Conservation (phyloP, 1,140 invertebrate species). For the Drosophila sulfurigaster region DNA sequence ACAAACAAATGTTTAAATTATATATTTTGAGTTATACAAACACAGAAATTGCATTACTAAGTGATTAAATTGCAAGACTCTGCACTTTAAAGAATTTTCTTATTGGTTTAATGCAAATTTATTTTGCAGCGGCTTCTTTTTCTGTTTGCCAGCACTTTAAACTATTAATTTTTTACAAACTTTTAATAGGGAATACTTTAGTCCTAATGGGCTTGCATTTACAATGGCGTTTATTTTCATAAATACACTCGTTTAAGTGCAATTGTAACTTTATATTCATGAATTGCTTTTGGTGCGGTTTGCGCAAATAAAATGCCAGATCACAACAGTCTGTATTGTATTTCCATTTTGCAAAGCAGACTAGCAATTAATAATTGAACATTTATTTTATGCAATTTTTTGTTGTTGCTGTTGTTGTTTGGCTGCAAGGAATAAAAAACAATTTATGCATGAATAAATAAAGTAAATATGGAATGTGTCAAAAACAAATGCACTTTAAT, state of each 20-base stretch:
- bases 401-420: neutral
- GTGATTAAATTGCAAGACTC: neutral
- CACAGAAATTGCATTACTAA: no score
- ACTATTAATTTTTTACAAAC: neutral
- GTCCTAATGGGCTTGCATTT: neutral
- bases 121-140: neutral
- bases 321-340: neutral
- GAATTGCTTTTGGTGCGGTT: neutral
- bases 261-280: constrained; percentile 5
- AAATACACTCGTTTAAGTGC: neutral
- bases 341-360: constrained; percentile 2
- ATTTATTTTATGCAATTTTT: constrained; percentile 8
- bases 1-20: neutral
- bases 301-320: neutral
- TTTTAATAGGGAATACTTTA: neutral
- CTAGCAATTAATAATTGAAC: constrained; percentile 38
- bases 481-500: constrained; percentile 30
- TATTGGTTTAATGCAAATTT: neutral
- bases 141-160: neutral
- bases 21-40: no score
- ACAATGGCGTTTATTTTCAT: neutral
- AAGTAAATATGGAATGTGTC: constrained; percentile 44
- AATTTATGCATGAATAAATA: constrained; percentile 43
- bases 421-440: constrained; percentile 8
- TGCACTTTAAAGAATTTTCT: neutral